Evolutionary conservation across 2,888 invertebrate species (phyloP).

Genomic region (Morpho deidamia): DNA sequence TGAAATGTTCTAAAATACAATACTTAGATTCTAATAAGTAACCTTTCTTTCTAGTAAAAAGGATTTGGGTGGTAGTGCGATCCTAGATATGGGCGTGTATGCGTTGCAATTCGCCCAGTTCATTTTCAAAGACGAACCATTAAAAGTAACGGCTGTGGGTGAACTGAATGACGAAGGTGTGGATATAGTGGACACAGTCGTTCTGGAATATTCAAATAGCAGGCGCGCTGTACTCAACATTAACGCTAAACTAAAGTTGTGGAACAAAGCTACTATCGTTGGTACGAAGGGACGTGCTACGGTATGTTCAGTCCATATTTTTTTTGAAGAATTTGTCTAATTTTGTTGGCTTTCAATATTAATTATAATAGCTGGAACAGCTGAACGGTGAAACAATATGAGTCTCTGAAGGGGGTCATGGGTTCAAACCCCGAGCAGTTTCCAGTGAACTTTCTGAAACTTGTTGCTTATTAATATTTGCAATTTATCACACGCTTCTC

Average conservation of each 20-base stretch:
- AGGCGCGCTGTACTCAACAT: slow-evolving; percentile 80
- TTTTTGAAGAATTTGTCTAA: too few relatives aligned
- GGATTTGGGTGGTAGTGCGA: slow-evolving; percentile 86
- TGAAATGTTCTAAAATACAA: too few relatives aligned
- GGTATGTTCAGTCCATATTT: not conserved
- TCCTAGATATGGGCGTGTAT: slow-evolving; percentile 89
- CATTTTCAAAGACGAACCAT: slow-evolving; percentile 84
- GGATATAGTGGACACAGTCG: slow-evolving; percentile 80
- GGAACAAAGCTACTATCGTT: slow-evolving; percentile 80
- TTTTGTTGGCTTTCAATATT: too few relatives aligned
- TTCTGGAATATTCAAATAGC: slow-evolving; percentile 80
- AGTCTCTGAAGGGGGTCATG: too few relatives aligned
- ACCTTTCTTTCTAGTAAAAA: slow-evolving; percentile 73
- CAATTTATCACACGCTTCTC: too few relatives aligned
- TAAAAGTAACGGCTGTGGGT: slow-evolving; percentile 82
- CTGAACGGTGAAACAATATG: too few relatives aligned
- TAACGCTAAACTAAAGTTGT: slow-evolving; percentile 63
- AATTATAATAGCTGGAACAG: too few relatives aligned
- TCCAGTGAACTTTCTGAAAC: too few relatives aligned
- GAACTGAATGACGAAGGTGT: slow-evolving; percentile 84
- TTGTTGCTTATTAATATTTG: too few relatives aligned
- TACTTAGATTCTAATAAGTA: too few relatives aligned
- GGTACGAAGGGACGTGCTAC: slow-evolving; percentile 46
- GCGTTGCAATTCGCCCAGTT: slow-evolving; percentile 84
- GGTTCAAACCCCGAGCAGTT: too few relatives aligned